Evolutionary conservation across 2,888 invertebrate genomes (phyloP).

Genomic region (Koerneria pararmatus): DNA sequence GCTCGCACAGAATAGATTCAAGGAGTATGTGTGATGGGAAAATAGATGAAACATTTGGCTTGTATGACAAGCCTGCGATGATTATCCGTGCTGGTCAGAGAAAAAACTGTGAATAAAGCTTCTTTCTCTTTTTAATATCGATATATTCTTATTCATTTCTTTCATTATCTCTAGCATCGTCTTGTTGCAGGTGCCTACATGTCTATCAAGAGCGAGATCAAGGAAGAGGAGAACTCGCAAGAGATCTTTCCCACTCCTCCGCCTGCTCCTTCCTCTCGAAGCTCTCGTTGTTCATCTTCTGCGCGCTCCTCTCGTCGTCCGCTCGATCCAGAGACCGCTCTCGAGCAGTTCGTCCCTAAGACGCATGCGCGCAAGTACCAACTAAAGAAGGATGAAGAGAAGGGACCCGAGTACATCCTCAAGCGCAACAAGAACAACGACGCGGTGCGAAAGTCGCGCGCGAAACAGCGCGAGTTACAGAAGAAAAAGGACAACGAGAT

Average conservation of each 20-base stretch:
- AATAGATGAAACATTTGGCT: too few species aligned
- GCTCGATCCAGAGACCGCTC: not conserved
- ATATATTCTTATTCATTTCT: too few species aligned
- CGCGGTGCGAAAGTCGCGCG: slow-evolving; percentile 37
- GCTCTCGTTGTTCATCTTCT: not conserved
- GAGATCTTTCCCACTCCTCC: slow-evolving; percentile 10
- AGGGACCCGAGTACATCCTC: slow-evolving; percentile 23
- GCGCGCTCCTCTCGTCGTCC: not conserved
- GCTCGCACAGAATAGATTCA: too few species aligned
- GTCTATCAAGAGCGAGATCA: too few species aligned
- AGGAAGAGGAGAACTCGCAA: too few species aligned
- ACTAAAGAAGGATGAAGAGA: slow-evolving; percentile 27
- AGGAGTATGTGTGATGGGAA: too few species aligned
- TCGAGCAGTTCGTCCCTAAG: slow-evolving; percentile 17
- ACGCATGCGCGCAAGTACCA: slow-evolving; percentile 19
- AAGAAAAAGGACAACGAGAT: slow-evolving; percentile 15
- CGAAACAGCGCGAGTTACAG: slow-evolving; percentile 30
- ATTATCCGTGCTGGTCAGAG: too few species aligned
- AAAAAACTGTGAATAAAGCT: too few species aligned
- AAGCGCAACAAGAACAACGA: slow-evolving; percentile 41
- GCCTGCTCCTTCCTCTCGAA: not conserved
- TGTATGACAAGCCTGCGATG: too few species aligned
- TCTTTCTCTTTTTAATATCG: too few species aligned
- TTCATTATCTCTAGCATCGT: too few species aligned
- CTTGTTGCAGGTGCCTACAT: too few species aligned